These are phyloP conservation scores for Drepanosiphum platanoidis DNA, from an alignment of 2,888 invertebrate species.

Conservation along the genomic window DNA sequence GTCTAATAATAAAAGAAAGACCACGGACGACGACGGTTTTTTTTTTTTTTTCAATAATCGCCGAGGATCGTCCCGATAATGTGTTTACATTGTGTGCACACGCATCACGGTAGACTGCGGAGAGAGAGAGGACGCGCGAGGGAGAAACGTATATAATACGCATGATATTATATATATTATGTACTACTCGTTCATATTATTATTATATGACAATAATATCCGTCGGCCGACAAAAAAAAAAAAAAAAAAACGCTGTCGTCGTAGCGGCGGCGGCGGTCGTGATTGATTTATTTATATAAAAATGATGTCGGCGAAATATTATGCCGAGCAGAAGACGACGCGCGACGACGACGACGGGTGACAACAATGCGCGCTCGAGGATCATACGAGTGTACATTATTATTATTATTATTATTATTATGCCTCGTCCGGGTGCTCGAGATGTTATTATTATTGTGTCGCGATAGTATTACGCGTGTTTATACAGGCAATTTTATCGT, in stretches of 20 bases:
- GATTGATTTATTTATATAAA: conserved; percentile 12
- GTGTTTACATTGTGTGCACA: conserved; percentile 54
- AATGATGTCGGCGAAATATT: background rate
- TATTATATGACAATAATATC: background rate
- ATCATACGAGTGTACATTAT: background rate
- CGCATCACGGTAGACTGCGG: background rate
- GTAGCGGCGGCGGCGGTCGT: no score
- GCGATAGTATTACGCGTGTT: background rate
- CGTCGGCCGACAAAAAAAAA: background rate
- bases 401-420: background rate
- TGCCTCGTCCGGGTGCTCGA: background rate
- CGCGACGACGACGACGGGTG: background rate
- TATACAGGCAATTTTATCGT: background rate
- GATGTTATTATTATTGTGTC: conserved; percentile 1
- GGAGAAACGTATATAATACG: background rate
- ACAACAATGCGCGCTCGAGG: background rate
- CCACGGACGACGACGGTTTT: no score
- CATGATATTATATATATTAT: background rate
- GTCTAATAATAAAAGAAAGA: conserved; percentile 61
- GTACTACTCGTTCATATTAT: background rate
- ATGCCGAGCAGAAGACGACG: no score
- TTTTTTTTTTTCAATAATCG: conserved; percentile 58
- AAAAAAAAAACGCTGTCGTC: no score
- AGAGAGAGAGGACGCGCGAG: background rate
- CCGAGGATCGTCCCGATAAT: conserved; percentile 45